Conservation (phyloP, 2,797 vertebrate species). For the Sebastes hubbsi region DNA sequence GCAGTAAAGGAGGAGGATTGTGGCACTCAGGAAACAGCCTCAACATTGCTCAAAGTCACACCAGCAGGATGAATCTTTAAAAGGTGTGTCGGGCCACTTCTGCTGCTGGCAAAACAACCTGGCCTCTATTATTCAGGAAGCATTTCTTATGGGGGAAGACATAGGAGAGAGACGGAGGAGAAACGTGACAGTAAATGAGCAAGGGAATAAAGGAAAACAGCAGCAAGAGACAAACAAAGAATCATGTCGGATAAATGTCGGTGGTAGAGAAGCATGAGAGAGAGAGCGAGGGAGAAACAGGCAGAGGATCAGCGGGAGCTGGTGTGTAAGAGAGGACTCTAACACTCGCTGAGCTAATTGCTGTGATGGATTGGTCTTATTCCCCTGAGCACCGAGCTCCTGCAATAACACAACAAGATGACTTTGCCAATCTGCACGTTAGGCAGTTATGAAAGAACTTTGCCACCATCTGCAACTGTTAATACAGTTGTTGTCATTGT, state of each 20-base stretch:
- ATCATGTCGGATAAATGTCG: background rate
- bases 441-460: slow-evolving; percentile 50
- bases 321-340: slow-evolving; percentile 20
- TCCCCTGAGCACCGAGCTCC: slow-evolving; percentile 44
- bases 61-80: slow-evolving; percentile 55
- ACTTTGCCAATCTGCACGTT: slow-evolving; percentile 50
- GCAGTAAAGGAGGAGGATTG: slow-evolving; percentile 13
- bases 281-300: background rate
- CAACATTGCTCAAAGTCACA: slow-evolving; percentile 16
- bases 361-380: slow-evolving; percentile 59
- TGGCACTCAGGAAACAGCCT: slow-evolving; percentile 20
- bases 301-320: slow-evolving; percentile 11
- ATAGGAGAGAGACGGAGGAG: background rate
- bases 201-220: background rate
- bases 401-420: slow-evolving; percentile 50
- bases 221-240: background rate
- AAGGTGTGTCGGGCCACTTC: slow-evolving; percentile 41
- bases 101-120: slow-evolving; percentile 45
- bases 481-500: slow-evolving; percentile 19
- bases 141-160: background rate
- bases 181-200: background rate
- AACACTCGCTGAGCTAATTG: slow-evolving; percentile 55
- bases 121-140: slow-evolving; percentile 54
- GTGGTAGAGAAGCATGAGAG: no score
- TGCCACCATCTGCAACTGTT: slow-evolving; percentile 29